Evolutionary conservation across 1,140 invertebrate genomes (phyloP).

Genomic region (Monomorium pharaonis): DNA sequence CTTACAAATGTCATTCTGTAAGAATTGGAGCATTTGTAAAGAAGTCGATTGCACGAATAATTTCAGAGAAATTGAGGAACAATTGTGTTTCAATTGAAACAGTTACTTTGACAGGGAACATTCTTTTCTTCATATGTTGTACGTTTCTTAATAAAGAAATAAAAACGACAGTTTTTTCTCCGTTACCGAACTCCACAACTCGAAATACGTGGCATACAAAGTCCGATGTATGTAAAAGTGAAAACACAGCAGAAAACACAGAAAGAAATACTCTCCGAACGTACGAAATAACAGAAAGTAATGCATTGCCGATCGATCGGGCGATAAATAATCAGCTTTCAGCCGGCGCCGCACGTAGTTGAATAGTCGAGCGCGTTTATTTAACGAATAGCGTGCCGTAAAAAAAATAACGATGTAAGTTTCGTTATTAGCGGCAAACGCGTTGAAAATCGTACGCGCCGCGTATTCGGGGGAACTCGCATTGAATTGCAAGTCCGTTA

Average conservation of each 20-base stretch:
- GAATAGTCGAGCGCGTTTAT: conserved; percentile 13
- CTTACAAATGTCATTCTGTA: background rate
- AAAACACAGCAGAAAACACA: conserved; percentile 2
- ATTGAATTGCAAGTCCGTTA: background rate
- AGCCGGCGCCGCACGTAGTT: background rate
- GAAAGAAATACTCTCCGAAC: background rate
- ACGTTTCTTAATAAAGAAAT: background rate
- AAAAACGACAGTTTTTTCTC: background rate
- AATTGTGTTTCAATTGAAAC: conserved; percentile 5
- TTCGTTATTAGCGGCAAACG: conserved; percentile 4
- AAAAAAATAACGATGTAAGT: conserved; percentile 46
- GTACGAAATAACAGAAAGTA: background rate
- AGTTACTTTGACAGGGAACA: background rate
- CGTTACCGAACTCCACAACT: background rate
- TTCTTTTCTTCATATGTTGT: background rate
- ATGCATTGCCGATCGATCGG: conserved; percentile 2
- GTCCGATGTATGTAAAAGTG: background rate
- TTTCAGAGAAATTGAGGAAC: too few relatives aligned
- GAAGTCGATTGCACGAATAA: background rate
- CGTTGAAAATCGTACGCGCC: background rate
- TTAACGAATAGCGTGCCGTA: background rate
- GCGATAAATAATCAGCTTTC: conserved; percentile 27
- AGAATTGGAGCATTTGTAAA: background rate
- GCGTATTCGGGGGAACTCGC: background rate
- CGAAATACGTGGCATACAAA: background rate